phyloP scores from a whole-genome alignment of 2,888 invertebrate species.

The Pseudanteris insignis region DNA sequence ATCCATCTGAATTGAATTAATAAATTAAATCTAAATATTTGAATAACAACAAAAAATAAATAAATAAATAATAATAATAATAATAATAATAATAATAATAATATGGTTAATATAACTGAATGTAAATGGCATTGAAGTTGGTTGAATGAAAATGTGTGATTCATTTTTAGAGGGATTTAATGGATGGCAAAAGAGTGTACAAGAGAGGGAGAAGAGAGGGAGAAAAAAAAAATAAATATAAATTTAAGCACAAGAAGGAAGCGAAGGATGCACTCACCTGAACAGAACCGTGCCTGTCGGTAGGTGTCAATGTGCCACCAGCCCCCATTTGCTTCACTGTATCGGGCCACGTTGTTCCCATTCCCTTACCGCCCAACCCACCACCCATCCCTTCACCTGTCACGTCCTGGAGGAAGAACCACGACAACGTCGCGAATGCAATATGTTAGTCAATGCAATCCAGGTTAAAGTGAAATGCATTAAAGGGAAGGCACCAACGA shows the following conservation, averaged over 20 bases:
- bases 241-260: constrained; percentile 13
- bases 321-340: constrained; percentile 82
- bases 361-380: constrained; percentile 73
- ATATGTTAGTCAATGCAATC: constrained; percentile 55
- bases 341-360: constrained; percentile 84
- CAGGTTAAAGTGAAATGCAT: constrained; percentile 30
- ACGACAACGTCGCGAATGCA: constrained; percentile 61
- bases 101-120: too few relatives aligned
- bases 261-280: constrained; percentile 74
- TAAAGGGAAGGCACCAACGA: constrained; percentile 12
- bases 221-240: not conserved
- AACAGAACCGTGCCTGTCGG: constrained; percentile 96
- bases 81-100: too few relatives aligned
- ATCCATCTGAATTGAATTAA: too few relatives aligned
- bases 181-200: constrained; percentile 9
- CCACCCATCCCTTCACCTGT: constrained; percentile 55
- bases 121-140: too few relatives aligned
- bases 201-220: constrained; percentile 8
- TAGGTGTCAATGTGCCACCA: constrained; percentile 88
- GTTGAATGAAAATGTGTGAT: too few relatives aligned
- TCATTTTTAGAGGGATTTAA: too few relatives aligned
- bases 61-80: too few relatives aligned
- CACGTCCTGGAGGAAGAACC: constrained; percentile 65
- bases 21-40: too few relatives aligned
- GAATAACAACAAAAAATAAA: not conserved